phyloP scores from a whole-genome alignment of 2,888 invertebrate species.

The Drosophila setosimentum region DNA sequence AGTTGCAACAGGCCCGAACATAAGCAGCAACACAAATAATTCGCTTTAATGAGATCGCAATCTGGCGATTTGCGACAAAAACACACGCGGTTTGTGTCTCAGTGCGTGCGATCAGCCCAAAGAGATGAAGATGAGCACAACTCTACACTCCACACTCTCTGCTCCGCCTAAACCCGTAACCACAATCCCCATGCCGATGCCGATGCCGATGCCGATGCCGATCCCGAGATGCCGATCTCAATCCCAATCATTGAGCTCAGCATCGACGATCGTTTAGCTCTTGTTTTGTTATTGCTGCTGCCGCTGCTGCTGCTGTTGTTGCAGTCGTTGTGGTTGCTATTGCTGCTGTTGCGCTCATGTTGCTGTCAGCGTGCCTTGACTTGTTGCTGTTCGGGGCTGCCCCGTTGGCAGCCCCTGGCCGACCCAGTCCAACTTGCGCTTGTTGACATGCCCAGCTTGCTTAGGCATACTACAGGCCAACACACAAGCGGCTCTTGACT shows the following conservation, averaged over 20 bases:
- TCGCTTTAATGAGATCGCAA: constrained; percentile 84
- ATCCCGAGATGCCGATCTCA: constrained; percentile 60
- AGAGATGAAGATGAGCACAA: constrained; percentile 73
- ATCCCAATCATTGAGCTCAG: constrained; percentile 66
- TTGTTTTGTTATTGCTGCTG: constrained; percentile 46
- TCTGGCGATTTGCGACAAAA: constrained; percentile 80
- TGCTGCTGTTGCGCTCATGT: constrained; percentile 73
- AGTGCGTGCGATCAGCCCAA: constrained; percentile 59
- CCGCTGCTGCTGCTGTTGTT: constrained; percentile 16
- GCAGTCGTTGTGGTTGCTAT: constrained; percentile 40
- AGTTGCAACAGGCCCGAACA: constrained; percentile 75
- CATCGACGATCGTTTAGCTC: constrained; percentile 63
- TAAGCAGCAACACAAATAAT: constrained; percentile 84
- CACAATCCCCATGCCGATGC: constrained; percentile 37
- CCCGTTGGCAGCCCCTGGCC: constrained; percentile 39
- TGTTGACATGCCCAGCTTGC: constrained; percentile 83
- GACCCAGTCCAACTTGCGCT: constrained; percentile 41
- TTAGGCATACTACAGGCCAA: constrained; percentile 64
- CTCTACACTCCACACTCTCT: constrained; percentile 1
- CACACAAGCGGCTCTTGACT: constrained; percentile 35
- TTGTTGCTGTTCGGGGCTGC: constrained; percentile 53
- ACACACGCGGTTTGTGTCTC: constrained; percentile 68
- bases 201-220: constrained; percentile 50
- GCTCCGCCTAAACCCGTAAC: constrained; percentile 12
- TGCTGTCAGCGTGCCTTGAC: constrained; percentile 77